These are phyloP conservation scores for Coptodon bakossiorum DNA, from an alignment of 2,113 vertebrate species.

Conservation along the genomic window DNA sequence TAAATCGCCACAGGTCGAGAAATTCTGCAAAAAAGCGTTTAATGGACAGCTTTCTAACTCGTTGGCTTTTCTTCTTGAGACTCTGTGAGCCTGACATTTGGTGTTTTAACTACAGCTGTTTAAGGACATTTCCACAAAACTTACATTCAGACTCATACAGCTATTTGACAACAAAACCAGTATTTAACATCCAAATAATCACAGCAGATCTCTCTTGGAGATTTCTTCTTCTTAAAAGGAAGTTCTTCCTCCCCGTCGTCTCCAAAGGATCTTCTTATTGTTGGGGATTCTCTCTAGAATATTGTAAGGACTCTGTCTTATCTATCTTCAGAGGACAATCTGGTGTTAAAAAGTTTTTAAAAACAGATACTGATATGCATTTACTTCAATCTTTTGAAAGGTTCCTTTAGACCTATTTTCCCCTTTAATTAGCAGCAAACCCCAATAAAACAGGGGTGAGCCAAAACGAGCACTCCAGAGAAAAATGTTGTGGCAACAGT, in stretches of 20 bases:
- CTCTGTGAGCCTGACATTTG: background rate
- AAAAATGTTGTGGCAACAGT: background rate
- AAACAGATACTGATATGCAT: background rate
- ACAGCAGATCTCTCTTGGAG: background rate
- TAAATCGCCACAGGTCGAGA: background rate
- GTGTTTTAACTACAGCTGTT: background rate
- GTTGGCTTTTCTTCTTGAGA: background rate
- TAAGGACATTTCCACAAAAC: background rate
- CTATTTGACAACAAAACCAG: background rate
- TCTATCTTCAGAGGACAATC: background rate
- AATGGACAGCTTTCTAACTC: background rate
- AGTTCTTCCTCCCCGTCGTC: background rate
- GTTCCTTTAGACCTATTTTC: background rate
- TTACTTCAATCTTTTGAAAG: background rate
- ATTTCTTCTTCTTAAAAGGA: fast-evolving
- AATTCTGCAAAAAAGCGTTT: background rate
- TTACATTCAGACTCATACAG: background rate
- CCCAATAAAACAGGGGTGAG: fast-evolving
- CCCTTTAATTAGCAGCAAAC: background rate
- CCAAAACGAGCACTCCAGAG: background rate
- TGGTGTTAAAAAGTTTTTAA: background rate
- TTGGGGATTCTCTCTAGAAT: background rate
- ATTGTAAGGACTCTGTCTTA: background rate
- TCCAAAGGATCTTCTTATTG: background rate
- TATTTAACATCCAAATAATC: background rate